Conservation (phyloP, 92 coral and sea anemone species). For the Phenganax marumi region DNA sequence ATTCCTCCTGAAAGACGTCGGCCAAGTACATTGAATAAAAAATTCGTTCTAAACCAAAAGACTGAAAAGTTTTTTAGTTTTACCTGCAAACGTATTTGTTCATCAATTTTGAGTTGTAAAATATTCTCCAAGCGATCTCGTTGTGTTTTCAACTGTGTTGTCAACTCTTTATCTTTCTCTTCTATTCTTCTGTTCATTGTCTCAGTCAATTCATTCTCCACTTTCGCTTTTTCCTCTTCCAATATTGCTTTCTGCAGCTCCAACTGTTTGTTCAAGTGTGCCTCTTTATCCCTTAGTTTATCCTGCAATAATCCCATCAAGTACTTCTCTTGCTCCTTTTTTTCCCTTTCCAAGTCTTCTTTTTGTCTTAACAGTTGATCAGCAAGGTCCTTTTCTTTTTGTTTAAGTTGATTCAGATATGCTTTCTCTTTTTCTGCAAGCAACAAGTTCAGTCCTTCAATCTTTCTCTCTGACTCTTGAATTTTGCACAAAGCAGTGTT, state of each 20-base stretch:
- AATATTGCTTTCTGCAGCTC: constrained; percentile 75
- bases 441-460: constrained; percentile 62
- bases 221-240: constrained; percentile 76
- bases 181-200: constrained; percentile 79
- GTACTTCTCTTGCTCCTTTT: constrained; percentile 66
- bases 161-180: constrained; percentile 87
- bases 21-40: background rate
- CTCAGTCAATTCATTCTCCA: constrained; percentile 69
- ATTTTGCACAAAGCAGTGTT: constrained; percentile 55
- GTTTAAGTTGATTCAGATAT: constrained; percentile 64
- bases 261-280: constrained; percentile 66
- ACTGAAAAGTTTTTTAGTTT: constrained; percentile 34
- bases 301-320: constrained; percentile 68
- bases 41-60: background rate
- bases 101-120: constrained; percentile 74
- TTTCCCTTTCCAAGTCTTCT: constrained; percentile 72
- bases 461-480: constrained; percentile 73
- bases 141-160: constrained; percentile 65
- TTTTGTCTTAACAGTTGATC: constrained; percentile 75
- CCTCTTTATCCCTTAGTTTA: constrained; percentile 71
- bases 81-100: constrained; percentile 66
- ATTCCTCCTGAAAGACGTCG: constrained; percentile 44
- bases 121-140: constrained; percentile 74
- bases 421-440: constrained; percentile 79
- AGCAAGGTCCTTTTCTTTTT: constrained; percentile 69